Conservation (phyloP, 2,888 invertebrate species). For the Candidula unifasciata region DNA sequence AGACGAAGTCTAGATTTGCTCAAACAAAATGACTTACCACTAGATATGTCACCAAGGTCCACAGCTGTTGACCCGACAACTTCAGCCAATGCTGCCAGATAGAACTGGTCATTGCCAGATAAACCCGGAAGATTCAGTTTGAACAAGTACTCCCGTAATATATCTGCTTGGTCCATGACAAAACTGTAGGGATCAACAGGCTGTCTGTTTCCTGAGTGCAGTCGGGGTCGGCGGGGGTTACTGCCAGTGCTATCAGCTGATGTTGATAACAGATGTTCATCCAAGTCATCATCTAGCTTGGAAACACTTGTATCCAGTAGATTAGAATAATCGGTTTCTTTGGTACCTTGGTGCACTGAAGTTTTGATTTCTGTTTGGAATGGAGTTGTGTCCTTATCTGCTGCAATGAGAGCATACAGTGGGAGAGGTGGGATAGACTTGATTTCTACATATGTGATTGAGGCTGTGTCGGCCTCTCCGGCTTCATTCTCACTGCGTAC, state of each 20-base stretch:
- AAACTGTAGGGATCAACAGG: slow-evolving; percentile 67
- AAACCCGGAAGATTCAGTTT: slow-evolving; percentile 89
- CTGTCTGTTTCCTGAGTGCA: slow-evolving; percentile 30
- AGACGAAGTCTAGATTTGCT: too few relatives aligned
- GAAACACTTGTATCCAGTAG: slow-evolving; percentile 82
- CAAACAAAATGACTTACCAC: slow-evolving; percentile 24
- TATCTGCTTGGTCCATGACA: slow-evolving; percentile 66
- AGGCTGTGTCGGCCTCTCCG: background rate
- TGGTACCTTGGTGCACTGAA: slow-evolving; percentile 50
- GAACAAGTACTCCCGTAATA: slow-evolving; percentile 84
- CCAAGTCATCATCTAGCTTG: slow-evolving; percentile 60
- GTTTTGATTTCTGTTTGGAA: slow-evolving; percentile 59
- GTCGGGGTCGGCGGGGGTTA: slow-evolving; percentile 61
- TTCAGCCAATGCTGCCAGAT: slow-evolving; percentile 97
- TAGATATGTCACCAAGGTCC: slow-evolving; percentile 74
- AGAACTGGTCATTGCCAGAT: slow-evolving; percentile 97
- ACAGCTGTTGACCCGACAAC: slow-evolving; percentile 84
- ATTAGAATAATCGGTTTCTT: slow-evolving; percentile 88
- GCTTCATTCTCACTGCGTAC: slow-evolving; percentile 62
- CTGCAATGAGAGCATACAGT: slow-evolving; percentile 94
- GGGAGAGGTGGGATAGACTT: slow-evolving; percentile 98
- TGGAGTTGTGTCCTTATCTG: slow-evolving; percentile 82
- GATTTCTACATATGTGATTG: slow-evolving; percentile 86
- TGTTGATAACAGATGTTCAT: slow-evolving; percentile 64
- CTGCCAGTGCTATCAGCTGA: slow-evolving; percentile 82